phyloP scores from a whole-genome alignment of 2,888 invertebrate species.

The Nycteola revayana region DNA sequence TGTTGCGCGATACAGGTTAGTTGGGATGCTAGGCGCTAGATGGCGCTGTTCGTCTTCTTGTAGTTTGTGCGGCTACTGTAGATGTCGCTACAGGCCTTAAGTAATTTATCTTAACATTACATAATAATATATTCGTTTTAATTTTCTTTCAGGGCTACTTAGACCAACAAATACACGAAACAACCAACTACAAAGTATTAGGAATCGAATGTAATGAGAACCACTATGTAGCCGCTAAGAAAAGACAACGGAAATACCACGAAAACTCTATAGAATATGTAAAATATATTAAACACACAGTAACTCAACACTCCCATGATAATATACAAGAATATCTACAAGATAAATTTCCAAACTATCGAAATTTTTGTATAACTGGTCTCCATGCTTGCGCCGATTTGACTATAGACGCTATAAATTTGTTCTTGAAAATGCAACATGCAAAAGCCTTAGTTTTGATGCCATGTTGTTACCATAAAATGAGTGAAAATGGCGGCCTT shows the following conservation, averaged over 20 bases:
- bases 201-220: conserved; percentile 85
- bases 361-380: conserved; percentile 75
- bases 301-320: conserved; percentile 73
- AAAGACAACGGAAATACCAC: conserved; percentile 80
- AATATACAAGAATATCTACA: conserved; percentile 63
- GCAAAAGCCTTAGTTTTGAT: conserved; percentile 84
- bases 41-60: too few relatives aligned
- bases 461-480: conserved; percentile 92
- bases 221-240: conserved; percentile 80
- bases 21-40: too few relatives aligned
- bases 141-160: conserved; percentile 84
- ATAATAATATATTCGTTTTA: too few relatives aligned
- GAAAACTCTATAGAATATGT: conserved; percentile 75
- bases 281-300: conserved; percentile 81
- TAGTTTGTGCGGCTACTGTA: too few relatives aligned
- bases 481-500: conserved; percentile 46
- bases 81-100: too few relatives aligned
- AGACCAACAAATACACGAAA: conserved; percentile 83
- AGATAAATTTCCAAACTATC: conserved; percentile 54
- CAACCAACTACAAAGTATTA: conserved; percentile 82
- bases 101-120: too few relatives aligned
- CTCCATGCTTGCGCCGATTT: conserved; percentile 91
- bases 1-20: too few relatives aligned
- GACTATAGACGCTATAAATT: conserved; percentile 84
- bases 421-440: conserved; percentile 82